A percentile compares a stretch with the other conserved stretches of the same genome.
Conservation (phyloP, 2,797 vertebrate species). For the Urophycis tenuis region DNA sequence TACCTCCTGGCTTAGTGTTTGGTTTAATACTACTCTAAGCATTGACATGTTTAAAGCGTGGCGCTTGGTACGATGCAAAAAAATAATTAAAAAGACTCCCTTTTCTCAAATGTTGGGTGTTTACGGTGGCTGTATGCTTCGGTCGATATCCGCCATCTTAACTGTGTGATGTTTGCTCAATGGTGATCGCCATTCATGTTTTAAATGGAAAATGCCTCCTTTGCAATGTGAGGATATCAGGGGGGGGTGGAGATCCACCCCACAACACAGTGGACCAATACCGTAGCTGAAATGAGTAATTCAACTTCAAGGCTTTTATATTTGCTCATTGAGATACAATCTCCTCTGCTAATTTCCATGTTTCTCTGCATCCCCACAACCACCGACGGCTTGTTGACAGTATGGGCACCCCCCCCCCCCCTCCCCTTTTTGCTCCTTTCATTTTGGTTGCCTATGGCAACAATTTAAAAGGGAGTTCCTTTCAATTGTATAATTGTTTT, state of each 20-base stretch:
- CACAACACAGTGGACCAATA: not conserved
- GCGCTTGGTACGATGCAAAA: constrained; percentile 18
- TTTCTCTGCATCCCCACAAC: not conserved
- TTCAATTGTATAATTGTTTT: not conserved
- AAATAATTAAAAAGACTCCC: not conserved
- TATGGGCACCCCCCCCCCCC: not conserved
- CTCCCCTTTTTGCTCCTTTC: not conserved
- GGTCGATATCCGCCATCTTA: not conserved
- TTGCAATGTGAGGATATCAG: not conserved
- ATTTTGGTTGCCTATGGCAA: not conserved
- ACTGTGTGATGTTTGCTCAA: not conserved
- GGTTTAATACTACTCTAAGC: constrained; percentile 27
- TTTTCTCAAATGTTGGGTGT: not conserved
- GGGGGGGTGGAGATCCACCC: not conserved
- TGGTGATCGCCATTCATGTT: not conserved
- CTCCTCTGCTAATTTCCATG: not conserved
- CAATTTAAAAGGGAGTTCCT: not conserved
- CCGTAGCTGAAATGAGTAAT: not conserved
- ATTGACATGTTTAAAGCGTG: constrained; percentile 26
- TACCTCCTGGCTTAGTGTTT: constrained; percentile 29
- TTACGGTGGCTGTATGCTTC: not conserved
- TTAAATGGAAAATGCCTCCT: not conserved
- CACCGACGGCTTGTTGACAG: not conserved
- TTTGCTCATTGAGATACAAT: not conserved
- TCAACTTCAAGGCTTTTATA: not conserved